Percentiles rank a stretch among this genome's conserved stretches.
Evolutionary conservation across 2,888 invertebrate genomes (phyloP).

Genomic region (Dendrolimus pini): DNA sequence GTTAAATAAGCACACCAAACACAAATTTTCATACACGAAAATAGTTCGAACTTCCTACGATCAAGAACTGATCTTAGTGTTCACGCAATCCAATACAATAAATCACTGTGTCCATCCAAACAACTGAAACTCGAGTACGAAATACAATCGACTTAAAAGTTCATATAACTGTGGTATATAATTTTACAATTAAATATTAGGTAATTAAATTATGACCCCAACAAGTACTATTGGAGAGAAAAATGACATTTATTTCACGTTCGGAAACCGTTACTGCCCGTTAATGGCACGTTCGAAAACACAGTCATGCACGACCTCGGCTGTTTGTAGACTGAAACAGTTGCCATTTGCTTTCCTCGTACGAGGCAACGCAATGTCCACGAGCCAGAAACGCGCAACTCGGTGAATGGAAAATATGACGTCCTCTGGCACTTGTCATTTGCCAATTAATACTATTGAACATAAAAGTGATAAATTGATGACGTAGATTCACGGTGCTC

Average conservation of each 20-base stretch:
- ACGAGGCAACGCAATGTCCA: conserved; percentile 4
- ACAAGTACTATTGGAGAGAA: conserved; percentile 15
- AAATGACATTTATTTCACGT: conserved; percentile 48
- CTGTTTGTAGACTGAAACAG: conserved; percentile 52
- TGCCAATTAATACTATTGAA: conserved; percentile 8
- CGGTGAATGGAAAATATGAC: conserved; percentile 32
- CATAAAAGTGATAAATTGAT: background rate
- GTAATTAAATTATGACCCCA: conserved; percentile 1
- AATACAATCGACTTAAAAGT: background rate
- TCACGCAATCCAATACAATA: conserved; percentile 13
- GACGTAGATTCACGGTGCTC: background rate
- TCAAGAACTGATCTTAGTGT: conserved; percentile 6
- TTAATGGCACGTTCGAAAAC: conserved; percentile 44
- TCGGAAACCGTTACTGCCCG: conserved; percentile 31
- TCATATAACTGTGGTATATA: too few relatives aligned
- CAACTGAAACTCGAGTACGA: background rate
- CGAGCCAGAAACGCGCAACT: conserved; percentile 23
- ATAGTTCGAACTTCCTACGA: conserved; percentile 14
- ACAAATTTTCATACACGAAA: conserved; percentile 23
- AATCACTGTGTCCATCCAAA: conserved; percentile 6
- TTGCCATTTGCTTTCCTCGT: conserved; percentile 15
- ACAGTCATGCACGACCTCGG: conserved; percentile 42
- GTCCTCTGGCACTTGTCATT: conserved; percentile 13
- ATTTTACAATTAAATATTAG: too few relatives aligned
- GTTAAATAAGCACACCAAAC: background rate